phyloP scores from a whole-genome alignment of 2,888 invertebrate genomes.

The Spodoptera picta region DNA sequence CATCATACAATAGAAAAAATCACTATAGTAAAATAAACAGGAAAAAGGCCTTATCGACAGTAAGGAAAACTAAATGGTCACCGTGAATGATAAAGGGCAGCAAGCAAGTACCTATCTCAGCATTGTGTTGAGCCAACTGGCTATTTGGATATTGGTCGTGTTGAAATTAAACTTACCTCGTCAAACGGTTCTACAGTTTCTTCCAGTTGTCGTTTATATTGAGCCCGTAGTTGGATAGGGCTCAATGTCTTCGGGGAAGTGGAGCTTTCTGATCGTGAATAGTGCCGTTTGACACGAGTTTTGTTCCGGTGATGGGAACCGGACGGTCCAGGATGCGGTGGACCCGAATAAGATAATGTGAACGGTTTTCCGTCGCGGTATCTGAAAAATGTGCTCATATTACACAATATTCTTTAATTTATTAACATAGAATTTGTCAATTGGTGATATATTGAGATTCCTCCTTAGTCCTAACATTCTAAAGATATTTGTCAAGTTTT shows the following conservation, averaged over 20 bases:
- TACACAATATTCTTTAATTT: not conserved
- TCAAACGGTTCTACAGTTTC: constrained; percentile 68
- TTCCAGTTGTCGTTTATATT: constrained; percentile 61
- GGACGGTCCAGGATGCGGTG: constrained; percentile 69
- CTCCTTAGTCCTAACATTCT: no score
- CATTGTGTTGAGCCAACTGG: no score
- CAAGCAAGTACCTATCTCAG: no score
- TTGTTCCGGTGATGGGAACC: constrained; percentile 58
- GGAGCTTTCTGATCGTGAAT: constrained; percentile 50
- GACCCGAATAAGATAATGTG: constrained; percentile 62
- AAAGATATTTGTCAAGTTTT: no score
- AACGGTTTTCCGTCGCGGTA: constrained; percentile 76
- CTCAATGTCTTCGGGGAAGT: constrained; percentile 46
- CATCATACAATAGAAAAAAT: no score
- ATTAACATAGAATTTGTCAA: no score
- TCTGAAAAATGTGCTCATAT: constrained; percentile 55
- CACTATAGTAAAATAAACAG: no score
- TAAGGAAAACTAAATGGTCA: no score
- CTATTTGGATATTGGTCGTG: no score
- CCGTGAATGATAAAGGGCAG: no score
- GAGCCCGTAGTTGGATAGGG: constrained; percentile 52
- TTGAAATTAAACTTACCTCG: constrained; percentile 62
- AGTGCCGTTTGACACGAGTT: constrained; percentile 41
- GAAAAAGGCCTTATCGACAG: no score
- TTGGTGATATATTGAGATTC: no score